These are phyloP conservation scores for Coendou prehensilis DNA, from an alignment of 2,797 vertebrate genomes.

Conservation along the genomic window DNA sequence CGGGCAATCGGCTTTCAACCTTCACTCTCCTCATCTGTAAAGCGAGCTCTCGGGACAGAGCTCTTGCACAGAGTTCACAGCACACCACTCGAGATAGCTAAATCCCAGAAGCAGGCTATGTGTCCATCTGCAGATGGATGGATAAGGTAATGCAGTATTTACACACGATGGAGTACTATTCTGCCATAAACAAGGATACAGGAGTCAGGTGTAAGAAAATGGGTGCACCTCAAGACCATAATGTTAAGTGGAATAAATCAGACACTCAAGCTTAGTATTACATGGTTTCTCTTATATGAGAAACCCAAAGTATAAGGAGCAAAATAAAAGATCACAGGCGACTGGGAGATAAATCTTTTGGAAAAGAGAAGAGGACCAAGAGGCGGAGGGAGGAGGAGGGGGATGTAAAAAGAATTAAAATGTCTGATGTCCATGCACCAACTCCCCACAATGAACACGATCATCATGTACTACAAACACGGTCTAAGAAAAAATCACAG, in stretches of 20 bases:
- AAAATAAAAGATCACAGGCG: not conserved
- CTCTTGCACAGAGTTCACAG: not conserved
- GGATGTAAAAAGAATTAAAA: not conserved
- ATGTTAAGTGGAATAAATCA: not conserved
- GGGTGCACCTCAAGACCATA: not conserved
- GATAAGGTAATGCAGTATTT: not conserved
- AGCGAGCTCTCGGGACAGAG: not conserved
- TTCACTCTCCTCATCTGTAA: not conserved
- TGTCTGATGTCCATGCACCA: not conserved
- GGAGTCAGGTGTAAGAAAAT: not conserved
- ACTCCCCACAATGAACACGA: not conserved
- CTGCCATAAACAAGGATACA: not conserved
- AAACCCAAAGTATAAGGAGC: not conserved
- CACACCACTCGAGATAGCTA: not conserved
- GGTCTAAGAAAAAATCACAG: not conserved
- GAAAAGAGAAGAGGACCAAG: not conserved
- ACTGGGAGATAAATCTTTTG: not conserved
- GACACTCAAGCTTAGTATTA: not conserved
- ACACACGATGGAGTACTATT: not conserved
- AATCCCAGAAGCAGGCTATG: not conserved
- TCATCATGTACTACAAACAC: not conserved
- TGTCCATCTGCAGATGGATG: not conserved
- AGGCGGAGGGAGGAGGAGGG: not conserved
- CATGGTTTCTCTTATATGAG: not conserved
- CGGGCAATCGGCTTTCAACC: not conserved